phyloP scores from a whole-genome alignment of 2,797 vertebrate genomes.

The Rhinoraja longicauda region DNA sequence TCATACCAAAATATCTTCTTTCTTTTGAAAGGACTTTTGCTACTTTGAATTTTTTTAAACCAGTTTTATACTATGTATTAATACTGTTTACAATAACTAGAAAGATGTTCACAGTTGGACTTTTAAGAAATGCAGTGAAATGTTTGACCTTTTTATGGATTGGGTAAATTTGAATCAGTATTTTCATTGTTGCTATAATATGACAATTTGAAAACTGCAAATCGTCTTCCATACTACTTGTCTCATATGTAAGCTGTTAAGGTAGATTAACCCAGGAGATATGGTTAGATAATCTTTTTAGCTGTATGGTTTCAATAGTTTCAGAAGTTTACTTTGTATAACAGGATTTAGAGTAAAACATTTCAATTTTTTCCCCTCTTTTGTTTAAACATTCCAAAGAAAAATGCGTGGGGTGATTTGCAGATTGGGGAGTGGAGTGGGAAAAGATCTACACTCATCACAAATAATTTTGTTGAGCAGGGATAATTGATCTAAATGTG shows the following conservation, averaged over 20 bases:
- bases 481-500: not conserved
- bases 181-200: not conserved
- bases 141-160: not conserved
- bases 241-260: not conserved
- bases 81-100: not conserved
- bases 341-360: not conserved
- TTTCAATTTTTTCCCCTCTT: not conserved
- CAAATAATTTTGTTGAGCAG: too few relatives aligned
- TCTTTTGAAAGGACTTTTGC: slow-evolving; percentile 38
- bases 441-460: not conserved
- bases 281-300: not conserved
- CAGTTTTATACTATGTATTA: not conserved
- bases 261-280: not conserved
- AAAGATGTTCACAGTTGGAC: not conserved
- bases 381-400: not conserved
- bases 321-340: not conserved
- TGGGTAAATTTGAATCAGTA: not conserved
- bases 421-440: too few relatives aligned
- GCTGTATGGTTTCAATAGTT: not conserved
- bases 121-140: not conserved
- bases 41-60: slow-evolving; percentile 9
- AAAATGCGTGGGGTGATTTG: too few relatives aligned
- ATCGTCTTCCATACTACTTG: not conserved
- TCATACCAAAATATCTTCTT: not conserved
- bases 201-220: not conserved